Evolutionary conservation across 53 echinoderm and acorn worm genomes (phyloP).

Genomic region (Crossaster papposus): DNA sequence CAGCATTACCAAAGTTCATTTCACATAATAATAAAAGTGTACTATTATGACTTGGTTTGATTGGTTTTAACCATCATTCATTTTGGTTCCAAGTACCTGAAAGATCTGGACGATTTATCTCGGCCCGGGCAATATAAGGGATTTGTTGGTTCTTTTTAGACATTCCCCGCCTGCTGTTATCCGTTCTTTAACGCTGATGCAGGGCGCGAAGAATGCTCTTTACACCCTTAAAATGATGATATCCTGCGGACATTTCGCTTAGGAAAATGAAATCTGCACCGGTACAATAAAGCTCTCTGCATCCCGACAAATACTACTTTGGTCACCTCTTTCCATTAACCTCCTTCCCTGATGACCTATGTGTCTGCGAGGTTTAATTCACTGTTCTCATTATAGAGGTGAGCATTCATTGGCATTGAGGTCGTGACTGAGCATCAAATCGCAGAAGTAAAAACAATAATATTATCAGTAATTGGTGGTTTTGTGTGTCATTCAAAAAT

Average conservation of each 20-base stretch:
- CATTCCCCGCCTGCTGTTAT: not conserved
- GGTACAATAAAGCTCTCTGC: not conserved
- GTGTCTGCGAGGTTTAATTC: not conserved
- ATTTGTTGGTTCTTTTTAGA: not conserved
- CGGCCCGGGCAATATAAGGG: not conserved
- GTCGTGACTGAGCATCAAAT: too few species aligned
- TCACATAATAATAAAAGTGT: not conserved
- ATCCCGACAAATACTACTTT: not conserved
- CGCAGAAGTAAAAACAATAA: too few species aligned
- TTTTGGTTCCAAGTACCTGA: too few species aligned
- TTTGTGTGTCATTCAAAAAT: too few species aligned
- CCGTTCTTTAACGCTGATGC: not conserved
- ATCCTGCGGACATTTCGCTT: conserved; percentile 10
- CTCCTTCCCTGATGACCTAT: not conserved
- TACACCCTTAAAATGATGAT: conserved; percentile 23
- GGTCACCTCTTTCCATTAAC: not conserved
- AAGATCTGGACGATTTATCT: too few species aligned
- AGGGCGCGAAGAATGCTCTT: not conserved
- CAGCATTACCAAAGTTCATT: not conserved
- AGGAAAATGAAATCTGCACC: conserved; percentile 21
- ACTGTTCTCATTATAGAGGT: too few species aligned
- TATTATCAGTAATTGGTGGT: too few species aligned
- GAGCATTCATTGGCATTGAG: too few species aligned
- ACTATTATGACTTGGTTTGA: not conserved
- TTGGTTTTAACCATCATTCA: not conserved